Evolutionary conservation across 2,888 invertebrate species (phyloP), one percentile per base, ranked within the genome.

Genomic region (Eurytoma californica): DNA sequence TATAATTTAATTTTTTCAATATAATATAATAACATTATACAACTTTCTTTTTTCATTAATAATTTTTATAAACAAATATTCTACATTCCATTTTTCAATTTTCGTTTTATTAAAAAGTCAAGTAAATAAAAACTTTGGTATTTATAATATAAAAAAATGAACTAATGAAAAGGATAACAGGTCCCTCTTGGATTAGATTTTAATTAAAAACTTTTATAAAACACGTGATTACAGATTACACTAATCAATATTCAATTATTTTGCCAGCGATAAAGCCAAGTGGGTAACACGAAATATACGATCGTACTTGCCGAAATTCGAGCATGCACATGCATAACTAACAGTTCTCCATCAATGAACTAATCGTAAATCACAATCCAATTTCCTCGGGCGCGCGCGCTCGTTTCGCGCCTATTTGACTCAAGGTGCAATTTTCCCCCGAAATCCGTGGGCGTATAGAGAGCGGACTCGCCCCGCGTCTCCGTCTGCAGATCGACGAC

Each of bases 351-450:
- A 77, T 80, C 63, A 80, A 72, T 68, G 67, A 63, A 66, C 68
- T 78, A 75, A 80, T 77, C 80, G 74, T 75, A 80, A 80, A 80
- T 80, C 80, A 77, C 70, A 70, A 80, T 77, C 77, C 77, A 80
- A 80, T 77, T 80, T 80, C 77, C 76, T 67, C 18, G 14, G 13
- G 24, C n/a, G 60, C 53, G 24, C 20, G 13, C 67, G 16, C 49
- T 13, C 13, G 4, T n/a, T 30, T 30, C 14, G 20, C 24, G 61
- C 57, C 74, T 53, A 74, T 79, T 75, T 72, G 57, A 69, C 72
- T 80, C 39, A 72, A 72, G 77, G 55, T 73, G 76, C 65, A 72
- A 74, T 80, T 80, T 80, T 76, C 24, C 67, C 16, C 20, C 5
- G n/a, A 30, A 24, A 18, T 5, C 3, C 30, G 58, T 30, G 13